Percentiles rank a stretch among this genome's conserved stretches.
Conservation (phyloP, 2,888 invertebrate species). For the Ormyrus labotus region DNA sequence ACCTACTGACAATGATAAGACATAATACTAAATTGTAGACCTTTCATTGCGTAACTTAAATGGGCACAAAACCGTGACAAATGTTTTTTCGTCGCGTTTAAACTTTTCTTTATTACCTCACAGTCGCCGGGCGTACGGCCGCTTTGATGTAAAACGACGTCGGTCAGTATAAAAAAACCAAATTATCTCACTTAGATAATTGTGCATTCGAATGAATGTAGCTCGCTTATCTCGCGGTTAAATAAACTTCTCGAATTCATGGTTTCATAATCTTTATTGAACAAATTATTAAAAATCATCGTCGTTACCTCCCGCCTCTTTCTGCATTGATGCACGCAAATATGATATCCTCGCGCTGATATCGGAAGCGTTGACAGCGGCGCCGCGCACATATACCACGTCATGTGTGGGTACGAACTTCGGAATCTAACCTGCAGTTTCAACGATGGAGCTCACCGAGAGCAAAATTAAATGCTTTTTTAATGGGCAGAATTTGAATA, state of each 20-base stretch:
- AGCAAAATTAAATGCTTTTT: slow-evolving; percentile 61
- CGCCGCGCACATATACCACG: neutral
- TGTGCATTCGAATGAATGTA: no score
- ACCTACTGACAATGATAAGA: slow-evolving; percentile 18
- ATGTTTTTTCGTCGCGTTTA: neutral
- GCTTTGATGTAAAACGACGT: no score
- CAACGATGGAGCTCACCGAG: slow-evolving; percentile 66
- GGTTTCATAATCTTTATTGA: no score
- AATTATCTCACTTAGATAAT: no score
- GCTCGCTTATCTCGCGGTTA: no score
- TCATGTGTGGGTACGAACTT: neutral
- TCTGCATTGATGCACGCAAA: no score
- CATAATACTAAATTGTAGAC: slow-evolving; percentile 8
- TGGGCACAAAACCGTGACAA: slow-evolving; percentile 1
- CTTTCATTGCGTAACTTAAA: slow-evolving; percentile 2
- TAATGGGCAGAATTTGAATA: slow-evolving; percentile 62
- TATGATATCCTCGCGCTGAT: no score
- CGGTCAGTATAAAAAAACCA: no score
- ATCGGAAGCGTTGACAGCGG: no score
- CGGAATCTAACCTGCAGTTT: slow-evolving; percentile 42
- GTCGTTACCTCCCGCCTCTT: no score
- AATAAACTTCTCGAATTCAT: no score
- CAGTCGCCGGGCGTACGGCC: neutral
- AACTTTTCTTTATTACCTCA: slow-evolving; percentile 8
- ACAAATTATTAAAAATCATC: no score